These are phyloP conservation scores for Theretra japonica DNA, from an alignment of 2,888 invertebrate species.

Conservation along the genomic window DNA sequence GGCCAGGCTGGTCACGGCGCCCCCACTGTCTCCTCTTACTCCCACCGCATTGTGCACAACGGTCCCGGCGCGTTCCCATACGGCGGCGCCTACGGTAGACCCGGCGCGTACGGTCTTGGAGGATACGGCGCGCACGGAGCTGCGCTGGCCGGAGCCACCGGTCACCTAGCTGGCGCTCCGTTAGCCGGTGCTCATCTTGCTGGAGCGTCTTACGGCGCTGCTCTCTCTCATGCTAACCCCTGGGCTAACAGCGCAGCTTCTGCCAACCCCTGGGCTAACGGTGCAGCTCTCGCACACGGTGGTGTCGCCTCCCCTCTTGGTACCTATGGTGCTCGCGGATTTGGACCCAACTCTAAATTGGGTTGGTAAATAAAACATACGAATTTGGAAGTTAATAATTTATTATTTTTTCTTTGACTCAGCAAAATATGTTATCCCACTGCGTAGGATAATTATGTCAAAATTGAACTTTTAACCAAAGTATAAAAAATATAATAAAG, in stretches of 20 bases:
- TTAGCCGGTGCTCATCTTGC: background rate
- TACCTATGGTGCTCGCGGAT: slow-evolving; percentile 17
- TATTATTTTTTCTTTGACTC: background rate
- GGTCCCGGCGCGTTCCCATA: slow-evolving; percentile 38
- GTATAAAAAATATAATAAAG: background rate
- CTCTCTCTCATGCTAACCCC: slow-evolving; percentile 8
- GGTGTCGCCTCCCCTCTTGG: slow-evolving; percentile 7
- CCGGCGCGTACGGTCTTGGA: slow-evolving; percentile 36
- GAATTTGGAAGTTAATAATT: background rate
- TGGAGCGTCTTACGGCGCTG: background rate
- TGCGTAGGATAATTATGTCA: background rate
- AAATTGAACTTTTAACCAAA: background rate
- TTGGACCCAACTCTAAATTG: slow-evolving; percentile 31
- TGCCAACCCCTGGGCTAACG: slow-evolving; percentile 8
- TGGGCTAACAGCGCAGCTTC: slow-evolving; percentile 12
- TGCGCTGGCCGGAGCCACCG: slow-evolving; percentile 18
- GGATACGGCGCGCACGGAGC: slow-evolving; percentile 32
- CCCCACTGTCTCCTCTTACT: slow-evolving; percentile 47
- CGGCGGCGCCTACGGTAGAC: slow-evolving; percentile 40
- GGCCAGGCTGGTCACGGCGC: slow-evolving; percentile 42
- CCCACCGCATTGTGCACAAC: slow-evolving; percentile 41
- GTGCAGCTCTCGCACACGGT: slow-evolving; percentile 31
- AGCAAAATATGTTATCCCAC: background rate
- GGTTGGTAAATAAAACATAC: background rate
- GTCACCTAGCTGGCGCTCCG: background rate